A percentile compares a stretch with the other conserved stretches of the same genome.
These are phyloP conservation scores for Drosophila funebris DNA, from an alignment of 1,140 invertebrate species.

Conservation along the genomic window DNA sequence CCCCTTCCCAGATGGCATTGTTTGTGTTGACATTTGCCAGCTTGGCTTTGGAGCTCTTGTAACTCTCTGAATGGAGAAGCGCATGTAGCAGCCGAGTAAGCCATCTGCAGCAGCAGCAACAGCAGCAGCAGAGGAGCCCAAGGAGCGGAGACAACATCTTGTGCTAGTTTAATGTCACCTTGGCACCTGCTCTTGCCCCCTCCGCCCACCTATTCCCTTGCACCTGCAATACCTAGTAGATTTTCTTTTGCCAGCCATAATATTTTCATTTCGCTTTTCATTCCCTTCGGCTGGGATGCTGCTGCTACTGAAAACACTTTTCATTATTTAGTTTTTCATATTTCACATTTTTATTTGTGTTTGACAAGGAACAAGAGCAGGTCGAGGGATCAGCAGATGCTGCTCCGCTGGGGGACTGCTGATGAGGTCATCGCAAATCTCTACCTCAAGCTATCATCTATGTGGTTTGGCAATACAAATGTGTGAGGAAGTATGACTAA, in stretches of 20 bases:
- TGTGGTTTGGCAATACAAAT: neutral
- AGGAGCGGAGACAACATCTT: constrained; percentile 17
- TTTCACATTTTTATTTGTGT: constrained; percentile 68
- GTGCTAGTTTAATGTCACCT: constrained; percentile 62
- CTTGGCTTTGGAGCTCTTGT: constrained; percentile 54
- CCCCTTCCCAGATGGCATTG: constrained; percentile 37
- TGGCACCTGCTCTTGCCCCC: constrained; percentile 23
- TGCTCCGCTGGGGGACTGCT: constrained; percentile 9
- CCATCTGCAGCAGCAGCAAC: too few species aligned
- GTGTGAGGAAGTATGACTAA: constrained; percentile 23
- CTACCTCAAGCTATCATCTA: neutral
- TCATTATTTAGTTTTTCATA: constrained; percentile 77
- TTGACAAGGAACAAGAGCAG: neutral
- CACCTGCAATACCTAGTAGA: constrained; percentile 10
- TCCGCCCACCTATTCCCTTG: neutral
- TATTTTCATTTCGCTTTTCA: constrained; percentile 65
- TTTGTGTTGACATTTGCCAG: constrained; percentile 79
- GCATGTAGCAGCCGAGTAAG: constrained; percentile 29
- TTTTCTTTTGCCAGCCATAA: constrained; percentile 65
- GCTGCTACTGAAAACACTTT: constrained; percentile 61
- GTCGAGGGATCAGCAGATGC: neutral
- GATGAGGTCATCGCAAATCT: constrained; percentile 56
- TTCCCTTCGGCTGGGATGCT: constrained; percentile 25
- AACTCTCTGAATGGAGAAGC: constrained; percentile 1
- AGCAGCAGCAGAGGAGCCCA: too few species aligned